Conservation (phyloP, 2,797 vertebrate genomes). For the Oreortyx pictus region DNA sequence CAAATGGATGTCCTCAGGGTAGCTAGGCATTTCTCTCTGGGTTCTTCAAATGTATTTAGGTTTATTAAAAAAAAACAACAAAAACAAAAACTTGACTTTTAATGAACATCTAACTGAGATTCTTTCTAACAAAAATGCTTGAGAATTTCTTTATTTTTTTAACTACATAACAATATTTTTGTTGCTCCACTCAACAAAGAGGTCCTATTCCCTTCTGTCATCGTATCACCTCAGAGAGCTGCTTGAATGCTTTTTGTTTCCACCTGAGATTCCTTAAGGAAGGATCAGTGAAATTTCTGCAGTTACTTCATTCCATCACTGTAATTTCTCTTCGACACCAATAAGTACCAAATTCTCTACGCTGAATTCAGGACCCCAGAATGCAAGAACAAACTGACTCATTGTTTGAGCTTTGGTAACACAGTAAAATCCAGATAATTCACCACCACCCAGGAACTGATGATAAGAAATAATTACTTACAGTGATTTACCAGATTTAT, state of each 20-base stretch:
- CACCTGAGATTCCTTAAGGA: not conserved
- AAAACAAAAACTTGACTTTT: not conserved
- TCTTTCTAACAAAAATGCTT: not conserved
- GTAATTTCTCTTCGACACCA: not conserved
- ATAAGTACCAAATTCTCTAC: not conserved
- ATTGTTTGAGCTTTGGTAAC: not conserved
- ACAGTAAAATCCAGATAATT: not conserved
- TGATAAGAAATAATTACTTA: not conserved
- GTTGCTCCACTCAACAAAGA: not conserved
- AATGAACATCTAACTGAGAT: not conserved
- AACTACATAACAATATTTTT: not conserved
- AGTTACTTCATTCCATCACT: not conserved
- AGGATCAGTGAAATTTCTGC: not conserved
- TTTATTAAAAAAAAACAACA: no score
- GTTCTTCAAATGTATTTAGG: not conserved
- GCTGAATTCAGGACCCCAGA: not conserved
- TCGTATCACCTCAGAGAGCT: no score
- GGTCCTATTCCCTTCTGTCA: not conserved
- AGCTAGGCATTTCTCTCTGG: not conserved
- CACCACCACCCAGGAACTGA: not conserved
- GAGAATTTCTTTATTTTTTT: not conserved
- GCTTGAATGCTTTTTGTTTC: not conserved
- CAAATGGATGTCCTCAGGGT: not conserved
- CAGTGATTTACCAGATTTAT: not conserved
- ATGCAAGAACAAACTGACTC: not conserved